Evolutionary conservation across 2,113 vertebrate species (phyloP).

Genomic region (Cacatua alba): DNA sequence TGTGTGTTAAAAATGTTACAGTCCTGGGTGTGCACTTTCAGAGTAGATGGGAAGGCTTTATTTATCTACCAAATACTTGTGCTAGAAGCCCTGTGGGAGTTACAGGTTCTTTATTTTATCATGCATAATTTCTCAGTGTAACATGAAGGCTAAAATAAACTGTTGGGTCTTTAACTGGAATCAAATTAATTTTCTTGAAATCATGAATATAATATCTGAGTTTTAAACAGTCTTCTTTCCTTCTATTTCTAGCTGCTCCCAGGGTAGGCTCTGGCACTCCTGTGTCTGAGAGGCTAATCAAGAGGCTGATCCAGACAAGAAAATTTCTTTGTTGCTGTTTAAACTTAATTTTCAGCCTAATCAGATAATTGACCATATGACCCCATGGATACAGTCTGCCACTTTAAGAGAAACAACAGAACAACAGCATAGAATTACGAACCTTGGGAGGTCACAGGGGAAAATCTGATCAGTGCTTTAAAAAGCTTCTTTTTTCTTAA

Average conservation of each 20-base stretch:
- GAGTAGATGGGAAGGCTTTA: background rate
- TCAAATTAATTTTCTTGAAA: background rate
- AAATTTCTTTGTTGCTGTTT: background rate
- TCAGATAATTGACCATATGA: background rate
- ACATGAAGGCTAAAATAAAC: background rate
- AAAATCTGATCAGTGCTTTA: background rate
- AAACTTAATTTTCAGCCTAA: constrained; percentile 30
- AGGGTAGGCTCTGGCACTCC: background rate
- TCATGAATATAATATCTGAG: background rate
- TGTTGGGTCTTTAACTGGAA: background rate
- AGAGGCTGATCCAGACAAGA: background rate
- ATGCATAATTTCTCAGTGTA: background rate
- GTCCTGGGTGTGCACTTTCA: background rate
- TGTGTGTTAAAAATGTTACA: background rate
- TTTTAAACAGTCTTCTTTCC: background rate
- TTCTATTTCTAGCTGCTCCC: background rate
- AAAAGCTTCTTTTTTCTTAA: background rate
- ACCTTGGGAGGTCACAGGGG: background rate
- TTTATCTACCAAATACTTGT: constrained; percentile 4
- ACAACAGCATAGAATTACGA: background rate
- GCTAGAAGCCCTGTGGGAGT: background rate
- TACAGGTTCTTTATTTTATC: background rate
- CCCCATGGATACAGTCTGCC: background rate
- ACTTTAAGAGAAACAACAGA: background rate
- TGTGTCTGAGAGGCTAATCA: background rate